Evolutionary conservation across 2,797 vertebrate species (phyloP).

Genomic region (Euthynnus affinis): DNA sequence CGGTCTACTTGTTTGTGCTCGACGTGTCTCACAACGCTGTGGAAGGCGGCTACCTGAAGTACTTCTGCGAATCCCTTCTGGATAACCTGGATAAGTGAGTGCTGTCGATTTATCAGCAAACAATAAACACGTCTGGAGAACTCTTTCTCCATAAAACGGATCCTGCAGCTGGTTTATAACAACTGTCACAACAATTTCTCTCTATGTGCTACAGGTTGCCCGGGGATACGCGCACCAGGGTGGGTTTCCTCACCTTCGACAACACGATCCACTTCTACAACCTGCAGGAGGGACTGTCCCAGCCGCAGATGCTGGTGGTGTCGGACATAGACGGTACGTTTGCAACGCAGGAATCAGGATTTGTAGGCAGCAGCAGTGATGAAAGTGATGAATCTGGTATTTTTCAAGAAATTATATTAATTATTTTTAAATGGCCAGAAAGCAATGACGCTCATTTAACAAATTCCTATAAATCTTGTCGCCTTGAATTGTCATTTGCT

Average conservation of each 20-base stretch:
- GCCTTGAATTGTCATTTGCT: background rate
- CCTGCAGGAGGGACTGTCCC: conserved; percentile 95
- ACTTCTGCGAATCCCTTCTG: conserved; percentile 93
- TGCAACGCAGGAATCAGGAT: too few species aligned
- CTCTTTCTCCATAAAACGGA: background rate
- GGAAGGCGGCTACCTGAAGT: conserved; percentile 94
- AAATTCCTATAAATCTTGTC: background rate
- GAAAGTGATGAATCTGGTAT: too few species aligned
- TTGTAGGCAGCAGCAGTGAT: too few species aligned
- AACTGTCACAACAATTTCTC: background rate
- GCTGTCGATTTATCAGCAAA: background rate
- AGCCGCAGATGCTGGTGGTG: conserved; percentile 98
- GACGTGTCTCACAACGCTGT: conserved; percentile 98
- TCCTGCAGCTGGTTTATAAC: background rate
- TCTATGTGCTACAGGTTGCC: conserved; percentile 87
- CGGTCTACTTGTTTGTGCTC: conserved; percentile 96
- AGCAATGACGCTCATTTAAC: background rate
- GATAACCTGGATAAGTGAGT: conserved; percentile 97
- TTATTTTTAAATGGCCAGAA: background rate
- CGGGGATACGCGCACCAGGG: conserved; percentile 93
- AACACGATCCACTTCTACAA: conserved; percentile 98
- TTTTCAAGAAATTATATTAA: too few species aligned
- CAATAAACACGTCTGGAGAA: too few species aligned
- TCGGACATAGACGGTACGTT: conserved; percentile 95
- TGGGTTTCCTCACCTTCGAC: conserved; percentile 98